phyloP scores from a whole-genome alignment of 2,888 invertebrate genomes.

The Dynastes maya region DNA sequence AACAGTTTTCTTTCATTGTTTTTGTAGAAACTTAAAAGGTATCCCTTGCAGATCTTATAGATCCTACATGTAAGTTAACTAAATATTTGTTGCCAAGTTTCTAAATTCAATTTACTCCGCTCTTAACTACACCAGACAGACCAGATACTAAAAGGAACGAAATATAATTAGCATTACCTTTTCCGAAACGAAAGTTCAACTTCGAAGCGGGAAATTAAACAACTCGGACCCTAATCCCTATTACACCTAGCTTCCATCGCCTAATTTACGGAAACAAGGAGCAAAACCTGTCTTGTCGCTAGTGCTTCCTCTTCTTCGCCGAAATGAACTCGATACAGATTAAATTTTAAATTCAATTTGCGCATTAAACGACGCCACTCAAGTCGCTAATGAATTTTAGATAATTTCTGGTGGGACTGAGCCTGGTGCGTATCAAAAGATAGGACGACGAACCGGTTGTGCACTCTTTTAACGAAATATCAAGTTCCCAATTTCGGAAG shows the following conservation, averaged over 20 bases:
- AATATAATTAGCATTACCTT: too few relatives aligned
- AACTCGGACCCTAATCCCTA: not conserved
- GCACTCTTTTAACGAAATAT: constrained; percentile 21
- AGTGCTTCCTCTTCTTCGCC: not conserved
- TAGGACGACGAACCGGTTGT: not conserved
- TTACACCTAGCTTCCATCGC: not conserved
- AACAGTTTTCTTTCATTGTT: too few relatives aligned
- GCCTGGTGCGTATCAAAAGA: not conserved
- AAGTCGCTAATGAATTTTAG: constrained; percentile 44
- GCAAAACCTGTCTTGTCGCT: too few relatives aligned
- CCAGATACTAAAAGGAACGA: too few relatives aligned
- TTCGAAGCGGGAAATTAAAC: too few relatives aligned
- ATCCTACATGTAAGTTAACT: too few relatives aligned
- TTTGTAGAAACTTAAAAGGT: too few relatives aligned
- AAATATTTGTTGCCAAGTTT: too few relatives aligned
- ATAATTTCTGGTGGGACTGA: constrained; percentile 20
- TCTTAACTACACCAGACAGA: too few relatives aligned
- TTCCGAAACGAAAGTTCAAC: too few relatives aligned
- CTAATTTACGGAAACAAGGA: constrained; percentile 1
- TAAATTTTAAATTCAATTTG: constrained; percentile 46
- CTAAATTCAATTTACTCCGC: too few relatives aligned
- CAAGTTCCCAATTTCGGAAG: constrained; percentile 35
- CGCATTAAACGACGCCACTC: constrained; percentile 34
- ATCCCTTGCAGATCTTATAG: too few relatives aligned
- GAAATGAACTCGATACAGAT: constrained; percentile 17